Conservation (phyloP, 2,113 vertebrate genomes). For the Indicator maculatus region DNA sequence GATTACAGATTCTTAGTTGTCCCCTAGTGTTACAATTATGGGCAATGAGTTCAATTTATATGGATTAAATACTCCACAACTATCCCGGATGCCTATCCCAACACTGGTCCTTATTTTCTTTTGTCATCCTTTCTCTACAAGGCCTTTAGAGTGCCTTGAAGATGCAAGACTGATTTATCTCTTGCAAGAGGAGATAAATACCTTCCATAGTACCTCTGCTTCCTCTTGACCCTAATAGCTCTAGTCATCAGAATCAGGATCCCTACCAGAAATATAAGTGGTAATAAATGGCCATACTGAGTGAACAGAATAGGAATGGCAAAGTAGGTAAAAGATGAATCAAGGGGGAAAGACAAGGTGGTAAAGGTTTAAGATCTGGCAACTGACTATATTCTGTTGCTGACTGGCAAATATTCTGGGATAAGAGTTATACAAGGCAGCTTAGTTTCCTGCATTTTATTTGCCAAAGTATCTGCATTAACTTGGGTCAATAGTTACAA, state of each 20-base stretch:
- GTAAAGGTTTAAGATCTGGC: not conserved
- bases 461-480: conserved; percentile 42
- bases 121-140: not conserved
- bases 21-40: not conserved
- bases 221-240: not conserved
- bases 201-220: not conserved
- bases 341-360: not conserved
- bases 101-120: not conserved
- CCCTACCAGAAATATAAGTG: not conserved
- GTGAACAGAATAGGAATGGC: not conserved
- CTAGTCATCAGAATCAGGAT: not conserved
- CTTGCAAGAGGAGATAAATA: not conserved
- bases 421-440: conserved; percentile 10
- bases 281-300: not conserved
- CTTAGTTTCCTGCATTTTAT: conserved; percentile 46
- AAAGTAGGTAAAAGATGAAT: not conserved
- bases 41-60: not conserved
- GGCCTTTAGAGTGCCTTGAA: not conserved
- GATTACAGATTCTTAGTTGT: not conserved
- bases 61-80: not conserved
- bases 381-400: not conserved
- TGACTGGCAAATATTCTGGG: conserved; percentile 1
- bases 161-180: not conserved
- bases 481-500: conserved; percentile 51
- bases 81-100: not conserved